These are phyloP conservation scores for Drosophila lutescens DNA, from an alignment of 2,888 invertebrate genomes.

Conservation along the genomic window DNA sequence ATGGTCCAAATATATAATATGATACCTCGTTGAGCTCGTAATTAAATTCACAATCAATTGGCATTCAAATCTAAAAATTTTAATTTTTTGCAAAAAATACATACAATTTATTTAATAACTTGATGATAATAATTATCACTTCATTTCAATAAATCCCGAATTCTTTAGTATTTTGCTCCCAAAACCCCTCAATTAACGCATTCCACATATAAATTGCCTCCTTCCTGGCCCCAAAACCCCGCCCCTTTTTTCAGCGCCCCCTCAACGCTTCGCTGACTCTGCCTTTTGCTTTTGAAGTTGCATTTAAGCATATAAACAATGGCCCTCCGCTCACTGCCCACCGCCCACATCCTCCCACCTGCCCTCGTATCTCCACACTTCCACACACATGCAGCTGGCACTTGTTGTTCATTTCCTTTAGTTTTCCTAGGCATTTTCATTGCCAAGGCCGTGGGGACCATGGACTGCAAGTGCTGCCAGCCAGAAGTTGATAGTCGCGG, in stretches of 20 bases:
- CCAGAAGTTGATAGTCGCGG: constrained; percentile 11
- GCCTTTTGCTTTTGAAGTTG: constrained; percentile 40
- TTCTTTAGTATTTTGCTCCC: neutral
- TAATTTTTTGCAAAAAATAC: too few relatives aligned
- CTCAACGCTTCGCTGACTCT: constrained; percentile 57
- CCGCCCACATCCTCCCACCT: constrained; percentile 1
- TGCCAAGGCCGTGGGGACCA: constrained; percentile 68
- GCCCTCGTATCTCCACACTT: neutral
- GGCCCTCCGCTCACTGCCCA: constrained; percentile 2
- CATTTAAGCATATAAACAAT: constrained; percentile 42
- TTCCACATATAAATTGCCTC: constrained; percentile 10
- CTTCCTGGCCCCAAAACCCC: constrained; percentile 15
- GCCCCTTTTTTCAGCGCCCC: constrained; percentile 1
- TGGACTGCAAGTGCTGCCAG: constrained; percentile 10
- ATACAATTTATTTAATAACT: too few relatives aligned
- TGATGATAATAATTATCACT: too few relatives aligned
- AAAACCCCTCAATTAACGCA: neutral
- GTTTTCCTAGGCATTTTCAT: constrained; percentile 50
- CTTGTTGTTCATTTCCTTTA: constrained; percentile 22
- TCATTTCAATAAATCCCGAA: neutral
- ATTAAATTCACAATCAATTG: too few relatives aligned
- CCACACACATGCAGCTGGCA: constrained; percentile 20
- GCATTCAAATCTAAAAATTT: too few relatives aligned
- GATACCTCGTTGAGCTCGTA: too few relatives aligned
- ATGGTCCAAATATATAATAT: too few relatives aligned